Evolutionary conservation across 2,888 invertebrate genomes (phyloP), one percentile per base, ranked within the genome.

Genomic region (Pantelozetes paolii): DNA sequence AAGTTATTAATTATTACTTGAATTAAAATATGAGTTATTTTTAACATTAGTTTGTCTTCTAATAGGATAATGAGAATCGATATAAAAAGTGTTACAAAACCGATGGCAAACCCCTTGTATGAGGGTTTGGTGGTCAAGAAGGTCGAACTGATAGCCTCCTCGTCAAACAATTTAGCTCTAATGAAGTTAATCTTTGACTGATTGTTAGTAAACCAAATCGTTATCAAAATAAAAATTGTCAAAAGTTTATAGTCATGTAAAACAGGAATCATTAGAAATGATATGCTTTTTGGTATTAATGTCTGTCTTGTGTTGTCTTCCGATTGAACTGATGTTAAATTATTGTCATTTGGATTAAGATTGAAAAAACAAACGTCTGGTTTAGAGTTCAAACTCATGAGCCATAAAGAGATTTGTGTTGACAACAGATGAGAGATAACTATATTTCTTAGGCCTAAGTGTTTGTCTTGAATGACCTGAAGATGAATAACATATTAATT

Each of bases 151-250:
- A 70, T 45, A 8, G 50, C 40, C 13, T 73, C 75, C 23, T 70
- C 69, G 8, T 74, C 73, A 1, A 71, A 75, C 0, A 74, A 18
- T 45, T 73, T 69, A n/a, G 73, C 71, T 23, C 72, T 48, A 26
- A 73, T 67, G 20, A 36, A 69, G 26, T 64, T 71, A 13, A 71
- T 69, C 8, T 71, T 62, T 1, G 71, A 64, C 30, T 73, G 71
- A 73, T 76, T 76, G 28, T 74, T 72, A 15, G 71, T 62, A 26
- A 76, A 69, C 75, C 76, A 76, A 26, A 76, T 75, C 30, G 67
- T 67, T 18, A 76, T 26, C 50, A 76, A 48, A 40, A 76, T 75
- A 45, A 73, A 75, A 11, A 71, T 40, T 9, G 73, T 75, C 18
- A 76, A 36, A n/a, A 76, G 28, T 67, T 76, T 73, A 67, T 57